Base-by-base conservation (phyloP, 2,888 invertebrate genomes). In the Leucania comma region DNA sequence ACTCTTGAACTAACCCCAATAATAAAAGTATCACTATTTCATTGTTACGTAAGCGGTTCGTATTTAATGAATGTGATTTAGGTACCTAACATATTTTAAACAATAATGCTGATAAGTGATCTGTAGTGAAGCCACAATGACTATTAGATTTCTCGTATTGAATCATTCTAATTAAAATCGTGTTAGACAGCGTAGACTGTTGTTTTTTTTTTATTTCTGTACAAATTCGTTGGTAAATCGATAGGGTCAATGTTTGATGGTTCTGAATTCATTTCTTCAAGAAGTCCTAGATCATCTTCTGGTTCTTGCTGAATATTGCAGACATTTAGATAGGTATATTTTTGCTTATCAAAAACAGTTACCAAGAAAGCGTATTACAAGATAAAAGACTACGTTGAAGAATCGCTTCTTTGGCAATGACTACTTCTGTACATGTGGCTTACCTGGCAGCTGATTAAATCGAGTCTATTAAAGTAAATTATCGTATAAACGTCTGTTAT, bases 1-100 rank as follows among this genome's bases (percentile, higher is more conserved):
- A 42, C 59, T 75, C 38, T 46, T 63, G 59, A 63, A 67, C 22
- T 50, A 67, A 75, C 56, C 68, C 75, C 62, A 60, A 10, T 63
- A 54, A 80, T 80, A 66, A 74, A 63, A 66, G 22, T 56, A 54
- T 50, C n/a, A 46, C 26, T 58, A 26, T 58, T 62, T 61, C 12
- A 26, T 48, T 56, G 9, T 63, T 51, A 58, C 48, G 50, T 65
- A 75, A 72, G 35, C 32, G 53, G 54, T 42, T 59, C 35, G 22
- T 38, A 38, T 24, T 60, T 46, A 38, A n/a, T 72, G 35, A 58
- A 62, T 72, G 29, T 64, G 24, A 46, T 64, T 24, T 38, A 54
- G 3, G 10, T 53, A 26, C 4, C 2, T 42, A 61, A 38, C 1
- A 14, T 50, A 20, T 50, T 53, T 53, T 17, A 38, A 46, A 29